phyloP scores from a whole-genome alignment of 2,797 vertebrate genomes.

The Gallirallus australis region DNA sequence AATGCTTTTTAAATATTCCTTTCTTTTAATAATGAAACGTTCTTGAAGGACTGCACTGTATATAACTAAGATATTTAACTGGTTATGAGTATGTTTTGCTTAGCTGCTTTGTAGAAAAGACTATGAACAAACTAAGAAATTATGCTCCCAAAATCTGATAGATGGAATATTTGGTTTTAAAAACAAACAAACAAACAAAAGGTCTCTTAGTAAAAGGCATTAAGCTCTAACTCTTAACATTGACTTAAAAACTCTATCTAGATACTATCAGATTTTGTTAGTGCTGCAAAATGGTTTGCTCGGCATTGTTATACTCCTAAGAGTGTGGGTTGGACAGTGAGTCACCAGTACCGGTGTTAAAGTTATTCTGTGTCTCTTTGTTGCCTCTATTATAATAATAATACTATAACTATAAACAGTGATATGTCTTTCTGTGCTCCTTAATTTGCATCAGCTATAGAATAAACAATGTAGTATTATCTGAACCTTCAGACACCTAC shows the following conservation, averaged over 20 bases:
- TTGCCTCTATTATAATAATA: not conserved
- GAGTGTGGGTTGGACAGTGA: slow-evolving; percentile 46
- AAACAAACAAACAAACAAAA: too few relatives aligned
- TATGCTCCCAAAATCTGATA: not conserved
- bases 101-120: not conserved
- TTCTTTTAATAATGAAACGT: not conserved
- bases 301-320: slow-evolving; percentile 59
- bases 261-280: slow-evolving; percentile 10
- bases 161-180: not conserved
- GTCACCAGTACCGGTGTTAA: not conserved
- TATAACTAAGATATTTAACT: not conserved
- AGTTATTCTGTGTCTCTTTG: not conserved
- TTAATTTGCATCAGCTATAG: slow-evolving; percentile 2
- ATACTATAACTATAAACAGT: not conserved
- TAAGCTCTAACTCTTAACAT: slow-evolving; percentile 73
- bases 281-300: slow-evolving; percentile 25
- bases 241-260: slow-evolving; percentile 68
- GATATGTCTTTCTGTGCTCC: not conserved
- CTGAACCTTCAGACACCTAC: not conserved
- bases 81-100: not conserved
- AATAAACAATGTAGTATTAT: not conserved
- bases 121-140: not conserved
- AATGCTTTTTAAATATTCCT: slow-evolving; percentile 6
- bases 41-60: not conserved
- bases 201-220: slow-evolving; percentile 61